Conservation (phyloP, 2,888 invertebrate species). For the Pocota personata region DNA sequence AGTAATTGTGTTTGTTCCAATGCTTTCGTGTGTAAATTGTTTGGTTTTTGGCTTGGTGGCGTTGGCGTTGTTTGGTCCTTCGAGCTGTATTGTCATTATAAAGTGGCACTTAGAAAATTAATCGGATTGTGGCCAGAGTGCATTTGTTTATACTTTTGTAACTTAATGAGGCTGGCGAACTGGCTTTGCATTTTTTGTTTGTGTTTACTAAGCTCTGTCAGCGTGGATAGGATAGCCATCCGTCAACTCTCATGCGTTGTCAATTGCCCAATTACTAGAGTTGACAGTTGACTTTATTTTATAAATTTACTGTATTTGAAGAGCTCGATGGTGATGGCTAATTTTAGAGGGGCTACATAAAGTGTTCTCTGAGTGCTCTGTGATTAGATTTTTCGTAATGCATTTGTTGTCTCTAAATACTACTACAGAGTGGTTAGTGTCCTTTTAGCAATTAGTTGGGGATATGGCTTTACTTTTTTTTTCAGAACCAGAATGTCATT, state of each 20-base stretch:
- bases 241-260: not conserved
- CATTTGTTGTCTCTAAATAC: not conserved
- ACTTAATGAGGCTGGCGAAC: not conserved
- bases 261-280: not conserved
- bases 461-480: not conserved
- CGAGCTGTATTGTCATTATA: not conserved
- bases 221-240: not conserved
- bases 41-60: not conserved
- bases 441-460: not conserved
- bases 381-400: not conserved
- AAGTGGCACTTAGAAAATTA: slow-evolving; percentile 48
- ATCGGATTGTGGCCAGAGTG: slow-evolving; percentile 34
- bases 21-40: slow-evolving; percentile 29
- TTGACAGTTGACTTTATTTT: slow-evolving; percentile 6
- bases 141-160: slow-evolving; percentile 32
- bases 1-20: slow-evolving; percentile 23
- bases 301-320: not conserved
- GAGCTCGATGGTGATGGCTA: not conserved
- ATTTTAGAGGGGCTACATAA: not conserved
- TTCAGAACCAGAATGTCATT: not conserved
- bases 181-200: not conserved
- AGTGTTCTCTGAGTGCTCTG: not conserved
- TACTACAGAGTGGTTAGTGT: not conserved
- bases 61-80: slow-evolving; percentile 6
- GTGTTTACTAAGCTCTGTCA: slow-evolving; percentile 15